These are phyloP conservation scores for Clostera curtula DNA, from an alignment of 2,888 invertebrate species.

Conservation along the genomic window DNA sequence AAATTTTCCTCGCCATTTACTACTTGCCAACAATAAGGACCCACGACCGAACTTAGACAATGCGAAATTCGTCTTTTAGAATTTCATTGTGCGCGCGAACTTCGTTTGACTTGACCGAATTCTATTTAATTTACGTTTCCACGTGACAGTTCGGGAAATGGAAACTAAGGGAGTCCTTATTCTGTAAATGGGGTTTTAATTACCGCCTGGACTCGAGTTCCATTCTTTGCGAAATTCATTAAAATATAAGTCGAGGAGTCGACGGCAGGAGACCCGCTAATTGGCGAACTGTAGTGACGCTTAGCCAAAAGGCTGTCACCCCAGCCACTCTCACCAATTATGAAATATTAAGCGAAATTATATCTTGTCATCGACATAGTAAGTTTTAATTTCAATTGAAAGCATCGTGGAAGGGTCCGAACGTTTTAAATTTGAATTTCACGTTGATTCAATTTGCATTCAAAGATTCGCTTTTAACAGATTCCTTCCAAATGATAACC, in stretches of 20 bases:
- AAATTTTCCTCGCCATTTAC: no score
- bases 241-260: conserved; percentile 31
- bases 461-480: conserved; percentile 14
- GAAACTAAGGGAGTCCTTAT: conserved; percentile 15
- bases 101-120: conserved; percentile 5
- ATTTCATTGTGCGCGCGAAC: conserved; percentile 6
- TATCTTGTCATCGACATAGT: conserved; percentile 30
- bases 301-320: conserved; percentile 37
- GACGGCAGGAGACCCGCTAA: conserved; percentile 27
- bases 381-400: conserved; percentile 35
- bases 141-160: conserved; percentile 17
- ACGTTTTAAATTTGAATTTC: conserved; percentile 31
- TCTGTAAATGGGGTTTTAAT: conserved; percentile 47
- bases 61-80: not conserved
- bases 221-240: conserved; percentile 43
- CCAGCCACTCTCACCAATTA: conserved; percentile 35
- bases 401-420: conserved; percentile 28
- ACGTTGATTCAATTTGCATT: conserved; percentile 29
- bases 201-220: conserved; percentile 32
- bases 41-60: not conserved
- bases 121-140: conserved; percentile 21
- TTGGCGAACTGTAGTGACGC: conserved; percentile 40
- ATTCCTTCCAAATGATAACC: not conserved
- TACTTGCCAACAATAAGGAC: not conserved
- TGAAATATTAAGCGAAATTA: conserved; percentile 34